These are phyloP conservation scores for Bufo gargarizans DNA, from an alignment of 2,113 vertebrate genomes.

Conservation along the genomic window DNA sequence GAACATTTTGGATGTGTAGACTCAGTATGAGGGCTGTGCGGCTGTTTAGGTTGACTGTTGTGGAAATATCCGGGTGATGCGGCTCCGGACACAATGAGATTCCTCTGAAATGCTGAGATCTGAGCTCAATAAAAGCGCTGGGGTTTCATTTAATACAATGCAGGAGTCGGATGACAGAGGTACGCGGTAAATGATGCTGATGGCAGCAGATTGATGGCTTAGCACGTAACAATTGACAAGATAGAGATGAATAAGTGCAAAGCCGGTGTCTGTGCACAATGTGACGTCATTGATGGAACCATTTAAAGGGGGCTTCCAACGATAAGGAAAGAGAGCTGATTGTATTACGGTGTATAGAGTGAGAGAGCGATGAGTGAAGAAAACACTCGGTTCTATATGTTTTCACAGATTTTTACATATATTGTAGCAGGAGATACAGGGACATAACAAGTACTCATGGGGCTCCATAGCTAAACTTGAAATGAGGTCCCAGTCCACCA, in stretches of 20 bases:
- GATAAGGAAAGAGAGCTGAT: no score
- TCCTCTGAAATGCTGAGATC: background rate
- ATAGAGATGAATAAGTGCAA: background rate
- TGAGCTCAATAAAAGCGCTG: background rate
- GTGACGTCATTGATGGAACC: background rate
- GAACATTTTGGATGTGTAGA: background rate
- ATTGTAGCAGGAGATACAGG: no score
- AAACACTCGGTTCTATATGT: no score
- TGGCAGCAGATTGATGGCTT: background rate
- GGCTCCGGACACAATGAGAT: background rate
- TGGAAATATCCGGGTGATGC: background rate
- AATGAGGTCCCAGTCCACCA: no score
- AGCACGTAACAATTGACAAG: background rate
- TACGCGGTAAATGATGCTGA: background rate
- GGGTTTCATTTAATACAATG: constrained; percentile 4
- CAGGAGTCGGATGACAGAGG: background rate
- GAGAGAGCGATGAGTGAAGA: no score
- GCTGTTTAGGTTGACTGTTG: background rate
- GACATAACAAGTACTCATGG: no score
- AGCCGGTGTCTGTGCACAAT: background rate
- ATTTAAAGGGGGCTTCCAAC: no score
- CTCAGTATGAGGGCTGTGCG: background rate
- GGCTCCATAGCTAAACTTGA: no score
- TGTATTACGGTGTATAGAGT: no score
- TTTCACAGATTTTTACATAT: no score